Evolutionary conservation across 2,888 invertebrate genomes (phyloP), one percentile per base, ranked within the genome.

Genomic region (Macroteleia sp.): DNA sequence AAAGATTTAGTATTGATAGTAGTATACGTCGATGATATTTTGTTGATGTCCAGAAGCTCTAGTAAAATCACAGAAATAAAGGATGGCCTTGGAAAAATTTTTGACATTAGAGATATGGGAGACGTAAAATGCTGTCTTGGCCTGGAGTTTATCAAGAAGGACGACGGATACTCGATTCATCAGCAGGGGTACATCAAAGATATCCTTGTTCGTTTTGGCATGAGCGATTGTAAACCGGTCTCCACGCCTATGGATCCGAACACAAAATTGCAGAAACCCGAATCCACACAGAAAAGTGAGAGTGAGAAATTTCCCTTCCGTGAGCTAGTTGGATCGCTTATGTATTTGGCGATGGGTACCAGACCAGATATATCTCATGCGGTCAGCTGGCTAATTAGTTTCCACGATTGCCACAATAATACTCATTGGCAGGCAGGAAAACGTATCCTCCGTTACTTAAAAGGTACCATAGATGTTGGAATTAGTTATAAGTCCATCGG

Each of bases 181-280:
- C 34, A 48, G 42, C 10, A 67, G 14, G 30, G 25, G 6, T 85
- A 86, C 50, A 77, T 86, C 20, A 61, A 44, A 1, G 79, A 84
- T 10, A 19, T 84, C 12, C 56, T 85, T 19, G 54, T 78, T 42
- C 56, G 81, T 9, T 88, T 83, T 62, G 71, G 76, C 16, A 86
- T 87, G 85, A 25, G 25, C 25, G 25, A 25, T 6, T 25, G 25
- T 6, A 25, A 25, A 6, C 25, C 25, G 6, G 6, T 25, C 25
- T 25, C 25, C 25, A 25, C 25, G 25, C 25, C 25, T 5, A 5
- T 25, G 25, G 25, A 25, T 25, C 6, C 6, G 25, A 25, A 6
- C 25, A 25, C 25, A 3, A 25, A 25, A 25, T 25, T 25, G 25
- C 25, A 25, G n/a, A n/a, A n/a, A n/a, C n/a, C 25, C 25, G 25